Conservation (phyloP, 2,113 vertebrate species). For the Benitochromis conjunctus region DNA sequence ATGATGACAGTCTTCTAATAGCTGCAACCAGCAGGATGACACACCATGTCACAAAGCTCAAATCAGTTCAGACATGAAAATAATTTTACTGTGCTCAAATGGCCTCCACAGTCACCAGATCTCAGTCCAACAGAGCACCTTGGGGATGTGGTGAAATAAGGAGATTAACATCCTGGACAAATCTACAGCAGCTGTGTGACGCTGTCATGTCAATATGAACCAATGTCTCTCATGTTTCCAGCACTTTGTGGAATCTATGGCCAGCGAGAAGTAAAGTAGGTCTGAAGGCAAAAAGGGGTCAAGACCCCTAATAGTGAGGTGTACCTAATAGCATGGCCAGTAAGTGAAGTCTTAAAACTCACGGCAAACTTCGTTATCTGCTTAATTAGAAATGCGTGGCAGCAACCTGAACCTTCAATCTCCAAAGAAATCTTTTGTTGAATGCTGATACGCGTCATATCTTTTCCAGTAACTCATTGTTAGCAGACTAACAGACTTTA, state of each 20-base stretch:
- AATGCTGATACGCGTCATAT: neutral
- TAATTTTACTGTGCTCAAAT: too few species aligned
- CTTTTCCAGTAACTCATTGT: neutral
- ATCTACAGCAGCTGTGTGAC: too few species aligned
- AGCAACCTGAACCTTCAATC: neutral
- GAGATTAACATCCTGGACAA: too few species aligned
- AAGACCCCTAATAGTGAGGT: neutral
- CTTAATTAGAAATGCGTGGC: neutral
- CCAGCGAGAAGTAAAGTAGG: neutral
- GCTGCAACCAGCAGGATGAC: neutral
- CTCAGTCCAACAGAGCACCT: too few species aligned
- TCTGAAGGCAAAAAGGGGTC: neutral
- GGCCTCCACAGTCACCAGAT: too few species aligned
- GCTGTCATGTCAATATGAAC: neutral
- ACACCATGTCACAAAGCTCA: neutral
- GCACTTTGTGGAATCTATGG: fast-evolving
- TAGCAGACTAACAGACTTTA: neutral
- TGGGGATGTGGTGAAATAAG: too few species aligned
- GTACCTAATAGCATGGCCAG: neutral
- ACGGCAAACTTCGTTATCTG: neutral
- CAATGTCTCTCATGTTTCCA: neutral
- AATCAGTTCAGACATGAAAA: neutral
- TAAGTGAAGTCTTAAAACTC: neutral
- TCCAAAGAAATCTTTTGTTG: neutral
- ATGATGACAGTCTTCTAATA: neutral